phyloP scores from a whole-genome alignment of 1,140 invertebrate species.

The Xylocopa sonorina region DNA sequence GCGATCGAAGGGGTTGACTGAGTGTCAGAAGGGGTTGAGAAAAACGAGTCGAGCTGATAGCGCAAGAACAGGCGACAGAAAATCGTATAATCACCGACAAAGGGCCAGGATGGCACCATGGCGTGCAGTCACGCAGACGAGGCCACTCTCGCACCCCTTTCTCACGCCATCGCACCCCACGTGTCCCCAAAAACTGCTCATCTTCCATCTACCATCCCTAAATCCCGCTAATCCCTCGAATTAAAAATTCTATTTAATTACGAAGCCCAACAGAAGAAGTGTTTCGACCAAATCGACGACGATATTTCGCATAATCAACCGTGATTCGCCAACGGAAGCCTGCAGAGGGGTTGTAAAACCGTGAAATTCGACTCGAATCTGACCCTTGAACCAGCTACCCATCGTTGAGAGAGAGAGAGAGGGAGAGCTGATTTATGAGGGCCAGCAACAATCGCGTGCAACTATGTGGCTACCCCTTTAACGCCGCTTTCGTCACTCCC shows the following conservation, averaged over 20 bases:
- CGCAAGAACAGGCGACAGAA: conserved; percentile 55
- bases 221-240: too few relatives aligned
- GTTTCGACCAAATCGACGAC: too few relatives aligned
- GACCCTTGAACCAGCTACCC: conserved; percentile 33
- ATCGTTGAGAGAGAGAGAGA: neutral
- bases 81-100: conserved; percentile 67
- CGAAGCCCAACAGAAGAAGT: too few relatives aligned
- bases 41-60: conserved; percentile 58
- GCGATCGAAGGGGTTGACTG: conserved; percentile 4
- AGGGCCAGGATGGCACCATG: conserved; percentile 51
- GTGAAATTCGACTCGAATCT: conserved; percentile 51
- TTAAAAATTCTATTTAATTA: too few relatives aligned
- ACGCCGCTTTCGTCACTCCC: conserved; percentile 49
- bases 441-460: conserved; percentile 42
- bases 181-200: too few relatives aligned
- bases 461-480: conserved; percentile 55
- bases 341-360: conserved; percentile 34
- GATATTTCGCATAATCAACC: too few relatives aligned
- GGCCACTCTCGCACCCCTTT: conserved; percentile 64
- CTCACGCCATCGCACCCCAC: conserved; percentile 61
- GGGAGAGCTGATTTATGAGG: conserved; percentile 40
- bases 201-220: too few relatives aligned
- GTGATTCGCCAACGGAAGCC: conserved; percentile 51
- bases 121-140: conserved; percentile 56
- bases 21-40: conserved; percentile 48